These are phyloP conservation scores for Leucophenga maculata DNA, from an alignment of 2,888 invertebrate genomes.

Conservation along the genomic window DNA sequence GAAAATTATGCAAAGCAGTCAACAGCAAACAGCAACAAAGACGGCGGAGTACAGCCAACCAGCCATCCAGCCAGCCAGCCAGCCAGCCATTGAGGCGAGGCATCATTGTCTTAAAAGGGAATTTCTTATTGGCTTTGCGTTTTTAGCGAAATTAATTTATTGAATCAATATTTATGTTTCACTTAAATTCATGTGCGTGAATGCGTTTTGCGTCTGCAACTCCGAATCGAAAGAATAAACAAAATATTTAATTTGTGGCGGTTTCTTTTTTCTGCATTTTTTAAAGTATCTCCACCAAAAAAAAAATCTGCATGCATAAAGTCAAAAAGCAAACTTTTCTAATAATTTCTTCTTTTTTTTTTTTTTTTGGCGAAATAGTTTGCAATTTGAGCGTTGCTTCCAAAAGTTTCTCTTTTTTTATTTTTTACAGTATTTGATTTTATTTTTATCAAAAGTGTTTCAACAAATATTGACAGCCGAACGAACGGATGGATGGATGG, in stretches of 20 bases:
- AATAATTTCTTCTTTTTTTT: slow-evolving; percentile 20
- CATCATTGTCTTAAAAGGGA: too few relatives aligned
- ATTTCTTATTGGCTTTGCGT: not conserved
- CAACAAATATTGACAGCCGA: slow-evolving; percentile 69
- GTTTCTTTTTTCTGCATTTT: slow-evolving; percentile 5
- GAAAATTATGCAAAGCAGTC: not conserved
- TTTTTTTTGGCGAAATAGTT: slow-evolving; percentile 39
- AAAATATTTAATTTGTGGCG: slow-evolving; percentile 39
- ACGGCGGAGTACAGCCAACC: not conserved
- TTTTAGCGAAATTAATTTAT: slow-evolving; percentile 60
- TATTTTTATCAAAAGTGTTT: slow-evolving; percentile 56
- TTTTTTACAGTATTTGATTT: slow-evolving; percentile 7
- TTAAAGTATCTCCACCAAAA: not conserved
- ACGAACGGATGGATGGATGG: slow-evolving; percentile 27
- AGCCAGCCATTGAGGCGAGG: not conserved
- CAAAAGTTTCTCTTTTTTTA: not conserved
- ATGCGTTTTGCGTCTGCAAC: slow-evolving; percentile 51
- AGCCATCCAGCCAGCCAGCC: not conserved
- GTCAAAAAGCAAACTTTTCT: not conserved
- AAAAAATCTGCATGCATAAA: not conserved
- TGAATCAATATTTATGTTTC: slow-evolving; percentile 67
- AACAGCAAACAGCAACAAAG: not conserved
- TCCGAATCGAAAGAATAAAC: not conserved
- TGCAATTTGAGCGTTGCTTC: not conserved
- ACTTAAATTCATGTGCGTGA: slow-evolving; percentile 67